phyloP scores from a whole-genome alignment of 2,113 vertebrate species.

The Megaptera novaeangliae region DNA sequence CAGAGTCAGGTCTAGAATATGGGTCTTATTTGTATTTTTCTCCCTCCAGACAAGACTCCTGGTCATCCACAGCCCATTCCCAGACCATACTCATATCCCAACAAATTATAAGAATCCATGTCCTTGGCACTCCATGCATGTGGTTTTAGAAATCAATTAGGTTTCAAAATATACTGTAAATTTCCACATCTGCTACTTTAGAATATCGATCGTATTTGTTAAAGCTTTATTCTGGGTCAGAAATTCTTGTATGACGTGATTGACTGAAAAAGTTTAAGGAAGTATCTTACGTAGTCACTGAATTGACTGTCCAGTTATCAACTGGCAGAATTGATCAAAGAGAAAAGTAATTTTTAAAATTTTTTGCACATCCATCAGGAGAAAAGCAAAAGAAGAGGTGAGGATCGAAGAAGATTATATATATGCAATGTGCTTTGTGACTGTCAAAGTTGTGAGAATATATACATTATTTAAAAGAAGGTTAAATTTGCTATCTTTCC shows the following conservation, averaged over 20 bases:
- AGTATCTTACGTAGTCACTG: not conserved
- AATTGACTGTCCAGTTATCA: not conserved
- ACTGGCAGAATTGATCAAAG: not conserved
- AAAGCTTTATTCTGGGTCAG: not conserved
- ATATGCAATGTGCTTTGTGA: not conserved
- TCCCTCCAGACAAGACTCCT: not conserved
- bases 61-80: not conserved
- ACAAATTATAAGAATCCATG: not conserved
- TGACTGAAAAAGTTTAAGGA: not conserved
- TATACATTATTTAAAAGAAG: not conserved
- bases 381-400: not conserved
- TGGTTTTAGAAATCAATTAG: slow-evolving; percentile 22
- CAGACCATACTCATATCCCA: not conserved
- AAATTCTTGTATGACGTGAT: not conserved
- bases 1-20: not conserved
- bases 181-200: not conserved
- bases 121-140: not conserved
- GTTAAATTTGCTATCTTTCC: not conserved
- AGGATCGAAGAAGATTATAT: not conserved
- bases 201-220: not conserved
- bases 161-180: not conserved
- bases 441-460: not conserved
- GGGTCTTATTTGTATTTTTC: not conserved
- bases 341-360: not conserved
- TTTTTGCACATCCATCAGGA: not conserved